phyloP scores from a whole-genome alignment of 2,888 invertebrate species.

The Caenorhabditis wallacei region DNA sequence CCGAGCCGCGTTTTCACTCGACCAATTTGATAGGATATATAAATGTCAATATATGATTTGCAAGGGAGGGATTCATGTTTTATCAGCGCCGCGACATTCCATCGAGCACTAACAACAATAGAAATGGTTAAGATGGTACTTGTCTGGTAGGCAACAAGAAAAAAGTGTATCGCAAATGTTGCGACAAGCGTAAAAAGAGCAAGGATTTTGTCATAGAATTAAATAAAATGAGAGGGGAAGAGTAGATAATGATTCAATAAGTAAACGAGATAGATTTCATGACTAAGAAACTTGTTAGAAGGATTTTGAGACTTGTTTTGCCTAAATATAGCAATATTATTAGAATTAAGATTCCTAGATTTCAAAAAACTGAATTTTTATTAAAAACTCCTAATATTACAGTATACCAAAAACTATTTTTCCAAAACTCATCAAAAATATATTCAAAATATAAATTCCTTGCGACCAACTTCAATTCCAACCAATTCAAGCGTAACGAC shows the following conservation, averaged over 20 bases:
- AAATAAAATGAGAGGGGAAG: conserved; percentile 5
- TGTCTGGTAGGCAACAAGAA: conserved; percentile 35
- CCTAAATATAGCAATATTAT: no score
- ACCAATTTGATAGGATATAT: conserved; percentile 52
- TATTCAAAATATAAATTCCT: background rate
- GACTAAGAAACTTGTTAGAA: no score
- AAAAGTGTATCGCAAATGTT: conserved; percentile 15
- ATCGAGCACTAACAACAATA: conserved; percentile 18
- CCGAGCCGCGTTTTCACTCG: conserved; percentile 42
- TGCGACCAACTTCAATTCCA: conserved; percentile 1
- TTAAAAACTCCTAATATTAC: no score
- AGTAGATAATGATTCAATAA: background rate
- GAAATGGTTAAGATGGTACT: conserved; percentile 47
- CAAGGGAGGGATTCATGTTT: conserved; percentile 63
- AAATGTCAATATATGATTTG: conserved; percentile 61
- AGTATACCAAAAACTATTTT: no score
- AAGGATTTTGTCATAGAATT: conserved; percentile 1
- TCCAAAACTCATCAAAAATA: no score
- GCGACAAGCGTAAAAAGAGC: conserved; percentile 2
- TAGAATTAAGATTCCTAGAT: no score
- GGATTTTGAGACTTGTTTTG: no score
- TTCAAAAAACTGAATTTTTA: no score
- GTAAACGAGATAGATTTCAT: background rate
- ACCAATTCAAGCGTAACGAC: conserved; percentile 19
- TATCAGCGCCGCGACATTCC: conserved; percentile 51